Evolutionary conservation across 2,113 vertebrate genomes (phyloP), one percentile per base, ranked within the genome.

Genomic region (Oncorhynchus clarkii): DNA sequence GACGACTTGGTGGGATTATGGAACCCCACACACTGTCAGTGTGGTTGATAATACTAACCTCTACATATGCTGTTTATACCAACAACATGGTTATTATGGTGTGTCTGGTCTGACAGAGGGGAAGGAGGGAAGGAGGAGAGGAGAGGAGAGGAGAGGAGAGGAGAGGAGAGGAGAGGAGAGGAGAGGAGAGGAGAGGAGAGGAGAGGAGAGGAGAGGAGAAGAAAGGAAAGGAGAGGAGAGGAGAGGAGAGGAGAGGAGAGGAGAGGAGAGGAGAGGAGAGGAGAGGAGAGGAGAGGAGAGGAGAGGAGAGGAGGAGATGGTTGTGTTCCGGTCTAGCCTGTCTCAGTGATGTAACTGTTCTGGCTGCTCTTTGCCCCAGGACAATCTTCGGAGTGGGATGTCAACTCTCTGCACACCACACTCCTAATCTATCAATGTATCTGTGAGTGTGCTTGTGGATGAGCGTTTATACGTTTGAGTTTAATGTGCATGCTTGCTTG

Each of bases 321-420:
- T 26, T 69, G 67, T 67, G 31, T 45, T 51, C 14, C 8, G 12
- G 7, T n/a, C 34, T 70, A 45, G 18, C 14, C 70, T 57, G 12
- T 78, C 77, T 86, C 80, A 88, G 78, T 87, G 80, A 88, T 81
- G 72, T 87, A 83, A 90, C 65, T 70, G 48, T 73, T 57, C 71
- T 71, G 68, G 27, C 60, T 73, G 29, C 72, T 70, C 51, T 24
- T 75, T 1, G 14, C 48, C 51, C 12, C 48, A 31, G 77, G 65
- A 80, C 71, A 71, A n/a, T 20, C 48, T 77, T 75, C 26, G 24
- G 54, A 69, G 29, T 29, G 29, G 64, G 34, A 77, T 77, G 71
- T 75, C 74, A 72, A 65, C 34, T 78, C 20, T 3, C 31, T 79
- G 76, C 72, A 31, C 39, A 70, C 48, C 20, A 29, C 48, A 29